phyloP scores from a whole-genome alignment of 2,888 invertebrate species.

The Liodrosophila aerea region DNA sequence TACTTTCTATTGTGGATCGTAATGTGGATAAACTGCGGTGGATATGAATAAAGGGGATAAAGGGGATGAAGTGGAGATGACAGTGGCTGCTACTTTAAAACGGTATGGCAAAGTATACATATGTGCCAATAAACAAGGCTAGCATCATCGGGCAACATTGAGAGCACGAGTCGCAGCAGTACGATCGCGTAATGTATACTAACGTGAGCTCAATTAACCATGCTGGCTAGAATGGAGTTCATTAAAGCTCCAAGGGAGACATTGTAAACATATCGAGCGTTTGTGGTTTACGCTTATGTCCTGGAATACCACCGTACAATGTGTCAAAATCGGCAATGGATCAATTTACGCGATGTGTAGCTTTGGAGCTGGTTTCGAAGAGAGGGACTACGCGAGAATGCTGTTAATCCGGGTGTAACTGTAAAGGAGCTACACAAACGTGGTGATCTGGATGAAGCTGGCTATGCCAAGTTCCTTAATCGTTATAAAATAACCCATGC shows the following conservation, averaged over 20 bases:
- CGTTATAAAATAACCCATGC: constrained; percentile 94
- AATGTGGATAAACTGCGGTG: constrained; percentile 87
- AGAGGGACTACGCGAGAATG: constrained; percentile 94
- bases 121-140: constrained; percentile 94
- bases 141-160: constrained; percentile 93
- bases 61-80: constrained; percentile 87
- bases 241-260: constrained; percentile 91
- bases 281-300: constrained; percentile 93
- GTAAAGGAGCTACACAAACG: constrained; percentile 93
- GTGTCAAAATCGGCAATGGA: constrained; percentile 97
- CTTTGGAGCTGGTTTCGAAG: constrained; percentile 91
- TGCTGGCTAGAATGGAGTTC: constrained; percentile 93
- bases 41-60: constrained; percentile 89
- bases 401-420: constrained; percentile 95
- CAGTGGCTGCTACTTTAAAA: constrained; percentile 88
- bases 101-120: constrained; percentile 89
- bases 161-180: constrained; percentile 91
- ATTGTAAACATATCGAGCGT: constrained; percentile 98
- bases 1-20: constrained; percentile 87
- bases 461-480: constrained; percentile 92
- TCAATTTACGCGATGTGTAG: constrained; percentile 95
- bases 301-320: constrained; percentile 94
- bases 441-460: constrained; percentile 91
- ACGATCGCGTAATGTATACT: constrained; percentile 93
- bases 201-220: constrained; percentile 94